Percentiles rank a stretch among this genome's conserved stretches.
Conservation (phyloP, 1,140 invertebrate species). For the Tigriopus japonicus region DNA sequence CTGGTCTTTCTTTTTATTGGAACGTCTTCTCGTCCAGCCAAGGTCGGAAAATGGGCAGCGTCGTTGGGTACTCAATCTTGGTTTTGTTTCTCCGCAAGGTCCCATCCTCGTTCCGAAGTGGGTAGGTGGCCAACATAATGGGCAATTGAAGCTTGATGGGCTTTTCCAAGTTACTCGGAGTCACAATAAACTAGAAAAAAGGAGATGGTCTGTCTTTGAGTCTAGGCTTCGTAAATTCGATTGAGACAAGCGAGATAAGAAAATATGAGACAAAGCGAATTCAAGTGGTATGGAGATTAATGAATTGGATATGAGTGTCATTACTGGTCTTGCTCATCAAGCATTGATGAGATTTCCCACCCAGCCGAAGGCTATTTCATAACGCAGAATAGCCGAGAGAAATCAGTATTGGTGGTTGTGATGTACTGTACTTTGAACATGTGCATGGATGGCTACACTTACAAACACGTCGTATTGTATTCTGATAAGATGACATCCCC, state of each 20-base stretch:
- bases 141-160: conserved; percentile 78
- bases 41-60: conserved; percentile 73
- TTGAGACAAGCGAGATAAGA: no score
- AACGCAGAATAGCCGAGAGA: no score
- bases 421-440: not conserved
- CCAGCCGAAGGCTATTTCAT: no score
- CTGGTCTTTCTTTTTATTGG: conserved; percentile 14
- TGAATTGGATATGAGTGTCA: no score
- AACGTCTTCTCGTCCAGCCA: conserved; percentile 55
- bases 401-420: no score
- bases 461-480: conserved; percentile 88
- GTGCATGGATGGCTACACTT: conserved; percentile 30
- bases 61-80: conserved; percentile 70
- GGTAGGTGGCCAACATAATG: conserved; percentile 82
- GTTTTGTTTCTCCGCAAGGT: conserved; percentile 33
- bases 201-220: conserved; percentile 3
- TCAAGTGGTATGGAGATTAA: no score
- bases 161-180: conserved; percentile 73
- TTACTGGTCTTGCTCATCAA: no score
- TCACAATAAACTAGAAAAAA: conserved; percentile 59
- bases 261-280: no score
- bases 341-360: no score
- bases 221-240: no score
- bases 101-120: conserved; percentile 38
- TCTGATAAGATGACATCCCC: conserved; percentile 81